A percentile compares a stretch with the other conserved stretches of the same genome.
These are phyloP conservation scores for Vollenhovia emeryi DNA, from an alignment of 1,140 invertebrate genomes.

Conservation along the genomic window DNA sequence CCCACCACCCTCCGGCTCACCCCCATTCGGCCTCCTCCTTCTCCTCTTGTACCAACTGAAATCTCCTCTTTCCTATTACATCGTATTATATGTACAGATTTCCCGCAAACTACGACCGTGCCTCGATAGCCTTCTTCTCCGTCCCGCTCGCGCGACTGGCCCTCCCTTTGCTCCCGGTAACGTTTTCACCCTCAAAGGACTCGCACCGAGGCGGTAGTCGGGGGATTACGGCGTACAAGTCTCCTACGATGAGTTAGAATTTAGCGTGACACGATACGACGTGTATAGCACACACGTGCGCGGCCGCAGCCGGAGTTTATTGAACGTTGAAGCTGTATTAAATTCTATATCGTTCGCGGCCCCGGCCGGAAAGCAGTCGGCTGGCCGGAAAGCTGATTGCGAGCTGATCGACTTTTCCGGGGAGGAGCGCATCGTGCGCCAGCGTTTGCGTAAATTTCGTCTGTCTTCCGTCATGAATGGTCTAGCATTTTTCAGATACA, in stretches of 20 bases:
- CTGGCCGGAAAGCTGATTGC: conserved; percentile 62
- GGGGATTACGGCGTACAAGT: conserved; percentile 81
- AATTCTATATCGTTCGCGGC: conserved; percentile 75
- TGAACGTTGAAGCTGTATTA: conserved; percentile 81
- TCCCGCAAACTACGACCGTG: conserved; percentile 64
- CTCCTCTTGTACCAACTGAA: conserved; percentile 1
- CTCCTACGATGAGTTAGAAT: conserved; percentile 80
- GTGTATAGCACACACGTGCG: conserved; percentile 27
- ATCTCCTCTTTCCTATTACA: conserved; percentile 62
- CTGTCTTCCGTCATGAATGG: background rate
- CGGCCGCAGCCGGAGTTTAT: conserved; percentile 76
- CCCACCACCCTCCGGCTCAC: background rate
- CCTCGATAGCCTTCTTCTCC: conserved; percentile 49
- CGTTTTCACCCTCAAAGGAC: conserved; percentile 81
- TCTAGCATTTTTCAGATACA: background rate
- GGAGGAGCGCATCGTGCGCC: background rate
- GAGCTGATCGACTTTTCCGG: conserved; percentile 57
- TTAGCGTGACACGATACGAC: conserved; percentile 75
- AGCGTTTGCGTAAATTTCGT: conserved; percentile 36
- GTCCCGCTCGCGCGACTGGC: conserved; percentile 53
- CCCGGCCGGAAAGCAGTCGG: conserved; percentile 49
- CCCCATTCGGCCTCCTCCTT: background rate
- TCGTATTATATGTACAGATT: conserved; percentile 68
- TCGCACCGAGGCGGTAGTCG: conserved; percentile 69
- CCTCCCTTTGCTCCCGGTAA: conserved; percentile 60